These are phyloP conservation scores for Arvicanthis niloticus DNA, from an alignment of 2,113 vertebrate genomes.

Conservation along the genomic window DNA sequence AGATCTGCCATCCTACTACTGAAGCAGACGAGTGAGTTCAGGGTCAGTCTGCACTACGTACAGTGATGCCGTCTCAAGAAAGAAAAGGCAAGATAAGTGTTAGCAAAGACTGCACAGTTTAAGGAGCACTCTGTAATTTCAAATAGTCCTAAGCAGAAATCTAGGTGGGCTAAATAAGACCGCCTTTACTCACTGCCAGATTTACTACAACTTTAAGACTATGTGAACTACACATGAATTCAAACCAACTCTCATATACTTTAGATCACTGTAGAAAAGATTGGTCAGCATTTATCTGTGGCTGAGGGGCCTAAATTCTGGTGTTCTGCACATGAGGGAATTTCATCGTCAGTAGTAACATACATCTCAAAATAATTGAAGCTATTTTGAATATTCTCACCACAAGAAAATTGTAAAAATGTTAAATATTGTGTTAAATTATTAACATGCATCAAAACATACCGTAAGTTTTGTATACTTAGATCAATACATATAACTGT, in stretches of 20 bases:
- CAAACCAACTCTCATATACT: neutral
- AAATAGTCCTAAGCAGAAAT: neutral
- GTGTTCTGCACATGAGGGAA: neutral
- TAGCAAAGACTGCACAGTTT: neutral
- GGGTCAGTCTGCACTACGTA: neutral
- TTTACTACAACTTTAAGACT: neutral
- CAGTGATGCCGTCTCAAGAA: neutral
- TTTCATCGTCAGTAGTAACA: neutral
- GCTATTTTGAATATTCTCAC: neutral
- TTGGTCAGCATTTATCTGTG: neutral
- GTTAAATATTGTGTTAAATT: neutral
- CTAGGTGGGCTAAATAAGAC: neutral
- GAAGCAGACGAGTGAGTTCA: neutral
- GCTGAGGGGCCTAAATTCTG: neutral
- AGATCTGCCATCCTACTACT: neutral
- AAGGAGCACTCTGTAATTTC: neutral
- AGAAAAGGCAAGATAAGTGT: constrained; percentile 24
- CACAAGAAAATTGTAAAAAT: neutral
- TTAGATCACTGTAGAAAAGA: neutral
- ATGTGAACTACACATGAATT: neutral
- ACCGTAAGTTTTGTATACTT: neutral
- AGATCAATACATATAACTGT: neutral
- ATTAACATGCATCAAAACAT: neutral
- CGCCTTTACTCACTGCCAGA: neutral
- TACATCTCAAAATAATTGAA: neutral